Conservation (phyloP, 2,888 invertebrate genomes). For the Zhuqinia jingwanae region DNA sequence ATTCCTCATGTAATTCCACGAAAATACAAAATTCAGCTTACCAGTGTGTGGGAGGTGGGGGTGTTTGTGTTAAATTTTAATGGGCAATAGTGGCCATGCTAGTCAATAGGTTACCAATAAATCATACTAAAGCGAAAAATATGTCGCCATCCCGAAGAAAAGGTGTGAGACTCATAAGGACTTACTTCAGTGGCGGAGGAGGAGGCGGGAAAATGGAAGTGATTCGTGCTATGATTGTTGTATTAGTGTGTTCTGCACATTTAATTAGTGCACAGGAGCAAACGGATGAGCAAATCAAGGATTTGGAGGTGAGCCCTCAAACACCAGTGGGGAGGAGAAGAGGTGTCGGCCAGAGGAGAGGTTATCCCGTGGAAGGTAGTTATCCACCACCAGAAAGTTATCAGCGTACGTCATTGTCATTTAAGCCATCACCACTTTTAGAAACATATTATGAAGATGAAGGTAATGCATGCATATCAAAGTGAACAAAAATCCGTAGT, state of each 20-base stretch:
- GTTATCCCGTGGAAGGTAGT: background rate
- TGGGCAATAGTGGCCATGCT: constrained; percentile 43
- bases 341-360: background rate
- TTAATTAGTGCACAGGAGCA: constrained; percentile 25
- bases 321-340: background rate
- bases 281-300: too few relatives aligned
- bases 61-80: background rate
- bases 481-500: background rate
- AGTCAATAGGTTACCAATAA: constrained; percentile 64
- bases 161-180: constrained; percentile 46
- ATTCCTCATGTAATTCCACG: background rate
- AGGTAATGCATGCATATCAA: constrained; percentile 31
- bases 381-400: constrained; percentile 38
- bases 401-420: constrained; percentile 43
- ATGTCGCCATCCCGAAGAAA: constrained; percentile 68
- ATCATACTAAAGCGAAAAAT: constrained; percentile 36
- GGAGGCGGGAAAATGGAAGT: constrained; percentile 59
- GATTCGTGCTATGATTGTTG: constrained; percentile 54
- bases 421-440: constrained; percentile 62
- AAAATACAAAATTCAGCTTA: background rate
- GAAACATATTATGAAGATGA: constrained; percentile 55
- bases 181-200: constrained; percentile 39
- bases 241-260: constrained; percentile 34
- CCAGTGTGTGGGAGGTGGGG: background rate
- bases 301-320: too few relatives aligned